Evolutionary conservation across 2,797 vertebrate species (phyloP).

Genomic region (Molossus alvarezi): DNA sequence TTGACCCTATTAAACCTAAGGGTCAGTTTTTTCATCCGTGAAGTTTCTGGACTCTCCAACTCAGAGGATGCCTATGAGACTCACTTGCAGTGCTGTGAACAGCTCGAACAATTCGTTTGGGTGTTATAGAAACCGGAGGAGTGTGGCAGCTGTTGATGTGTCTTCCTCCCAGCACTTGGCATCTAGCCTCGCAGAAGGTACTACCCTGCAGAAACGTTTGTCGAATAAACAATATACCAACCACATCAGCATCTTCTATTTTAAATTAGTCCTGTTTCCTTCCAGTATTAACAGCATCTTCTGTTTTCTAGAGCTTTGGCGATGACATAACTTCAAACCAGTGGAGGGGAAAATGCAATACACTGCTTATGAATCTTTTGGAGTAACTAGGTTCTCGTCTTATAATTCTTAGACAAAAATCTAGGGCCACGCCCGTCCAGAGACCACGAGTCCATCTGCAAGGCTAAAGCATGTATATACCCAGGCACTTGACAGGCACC

Average conservation of each 20-base stretch:
- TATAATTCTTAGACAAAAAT: neutral
- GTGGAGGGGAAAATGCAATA: no score
- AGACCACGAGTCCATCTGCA: neutral
- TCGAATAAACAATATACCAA: neutral
- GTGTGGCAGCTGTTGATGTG: neutral
- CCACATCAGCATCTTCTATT: slow-evolving; percentile 29
- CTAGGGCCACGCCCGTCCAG: neutral
- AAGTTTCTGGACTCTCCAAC: neutral
- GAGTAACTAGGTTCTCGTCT: neutral
- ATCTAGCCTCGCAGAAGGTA: neutral
- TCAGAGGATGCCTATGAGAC: neutral
- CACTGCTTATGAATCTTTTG: neutral
- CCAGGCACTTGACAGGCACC: neutral
- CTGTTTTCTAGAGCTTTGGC: slow-evolving; percentile 18
- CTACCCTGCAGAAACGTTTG: neutral
- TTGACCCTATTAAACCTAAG: neutral
- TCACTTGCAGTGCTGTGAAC: neutral
- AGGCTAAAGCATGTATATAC: neutral
- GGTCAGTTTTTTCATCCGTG: no score
- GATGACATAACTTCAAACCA: neutral
- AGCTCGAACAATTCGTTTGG: neutral
- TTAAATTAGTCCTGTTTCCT: neutral
- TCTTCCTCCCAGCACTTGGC: neutral
- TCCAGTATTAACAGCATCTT: slow-evolving; percentile 53
- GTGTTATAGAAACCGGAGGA: neutral